Conservation (phyloP, 2,113 vertebrate species). For the Setophaga coronata region DNA sequence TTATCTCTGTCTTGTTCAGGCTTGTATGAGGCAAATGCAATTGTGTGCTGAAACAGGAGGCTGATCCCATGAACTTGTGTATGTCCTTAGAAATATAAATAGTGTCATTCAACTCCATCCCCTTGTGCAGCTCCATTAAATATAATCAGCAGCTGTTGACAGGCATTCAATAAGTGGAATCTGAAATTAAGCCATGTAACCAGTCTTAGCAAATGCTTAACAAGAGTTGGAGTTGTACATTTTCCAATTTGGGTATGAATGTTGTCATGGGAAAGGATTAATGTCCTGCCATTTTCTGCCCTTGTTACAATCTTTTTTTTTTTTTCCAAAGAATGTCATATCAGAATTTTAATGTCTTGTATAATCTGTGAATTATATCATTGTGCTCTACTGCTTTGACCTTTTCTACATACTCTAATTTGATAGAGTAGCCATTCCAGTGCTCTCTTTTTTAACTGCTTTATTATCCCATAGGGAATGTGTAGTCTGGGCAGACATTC, state of each 20-base stretch:
- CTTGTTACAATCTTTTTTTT: conserved; percentile 61
- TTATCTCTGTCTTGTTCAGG: background rate
- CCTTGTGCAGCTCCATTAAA: background rate
- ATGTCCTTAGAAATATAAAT: background rate
- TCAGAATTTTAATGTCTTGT: conserved; percentile 69
- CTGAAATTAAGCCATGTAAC: conserved; percentile 11
- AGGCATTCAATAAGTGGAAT: background rate
- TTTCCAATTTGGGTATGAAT: conserved; percentile 40
- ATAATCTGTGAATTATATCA: conserved; percentile 75
- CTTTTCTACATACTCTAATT: conserved; percentile 73
- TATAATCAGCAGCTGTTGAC: background rate
- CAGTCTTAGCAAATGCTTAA: background rate
- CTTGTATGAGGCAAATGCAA: background rate
- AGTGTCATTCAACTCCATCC: background rate
- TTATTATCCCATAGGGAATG: conserved; percentile 58
- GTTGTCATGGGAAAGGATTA: conserved; percentile 53
- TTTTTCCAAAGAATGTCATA: conserved; percentile 55
- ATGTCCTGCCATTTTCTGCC: conserved; percentile 43
- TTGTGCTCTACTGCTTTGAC: conserved; percentile 66
- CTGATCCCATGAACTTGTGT: background rate
- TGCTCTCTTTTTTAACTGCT: conserved; percentile 57
- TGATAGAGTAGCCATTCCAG: conserved; percentile 67
- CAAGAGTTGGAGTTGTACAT: conserved; percentile 26
- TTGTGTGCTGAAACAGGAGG: background rate
- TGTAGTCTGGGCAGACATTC: conserved; percentile 43